Evolutionary conservation across 1,140 invertebrate species (phyloP).

Genomic region (Magallana ariakensis): DNA sequence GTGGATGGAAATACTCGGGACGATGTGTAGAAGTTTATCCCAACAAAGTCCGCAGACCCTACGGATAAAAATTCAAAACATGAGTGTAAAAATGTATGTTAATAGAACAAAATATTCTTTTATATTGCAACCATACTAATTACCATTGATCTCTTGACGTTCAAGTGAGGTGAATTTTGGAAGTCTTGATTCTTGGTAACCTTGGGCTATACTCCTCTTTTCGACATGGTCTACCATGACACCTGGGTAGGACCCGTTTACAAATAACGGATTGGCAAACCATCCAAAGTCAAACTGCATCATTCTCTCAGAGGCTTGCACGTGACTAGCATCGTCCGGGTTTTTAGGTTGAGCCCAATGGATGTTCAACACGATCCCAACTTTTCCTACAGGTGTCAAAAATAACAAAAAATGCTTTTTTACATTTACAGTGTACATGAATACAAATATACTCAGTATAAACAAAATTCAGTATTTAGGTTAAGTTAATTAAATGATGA

Average conservation of each 20-base stretch:
- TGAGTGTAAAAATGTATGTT: not conserved
- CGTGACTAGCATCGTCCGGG: slow-evolving; percentile 56
- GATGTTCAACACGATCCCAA: slow-evolving; percentile 60
- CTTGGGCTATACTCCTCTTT: slow-evolving; percentile 37
- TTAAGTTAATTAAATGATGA: not conserved
- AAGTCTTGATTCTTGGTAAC: not conserved
- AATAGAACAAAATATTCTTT: not conserved
- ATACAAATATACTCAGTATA: not conserved
- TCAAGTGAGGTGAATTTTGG: slow-evolving; percentile 29
- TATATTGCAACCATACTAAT: not conserved
- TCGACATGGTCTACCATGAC: slow-evolving; percentile 65
- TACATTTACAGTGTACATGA: too few relatives aligned
- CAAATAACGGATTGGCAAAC: slow-evolving; percentile 74
- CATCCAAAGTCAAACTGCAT: slow-evolving; percentile 73
- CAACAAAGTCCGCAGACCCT: slow-evolving; percentile 73
- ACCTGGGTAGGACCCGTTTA: slow-evolving; percentile 76
- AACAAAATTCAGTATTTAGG: too few relatives aligned
- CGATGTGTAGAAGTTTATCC: slow-evolving; percentile 74
- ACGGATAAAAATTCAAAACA: not conserved
- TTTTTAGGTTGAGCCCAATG: slow-evolving; percentile 69
- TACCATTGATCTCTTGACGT: slow-evolving; percentile 16
- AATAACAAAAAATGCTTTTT: too few relatives aligned
- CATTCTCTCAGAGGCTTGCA: slow-evolving; percentile 63
- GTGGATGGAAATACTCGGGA: slow-evolving; percentile 55
- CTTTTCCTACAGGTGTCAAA: slow-evolving; percentile 24